Percentiles rank a stretch among this genome's conserved stretches.
phyloP scores from a whole-genome alignment of 1,140 invertebrate genomes.

The Metaphire vulgaris region DNA sequence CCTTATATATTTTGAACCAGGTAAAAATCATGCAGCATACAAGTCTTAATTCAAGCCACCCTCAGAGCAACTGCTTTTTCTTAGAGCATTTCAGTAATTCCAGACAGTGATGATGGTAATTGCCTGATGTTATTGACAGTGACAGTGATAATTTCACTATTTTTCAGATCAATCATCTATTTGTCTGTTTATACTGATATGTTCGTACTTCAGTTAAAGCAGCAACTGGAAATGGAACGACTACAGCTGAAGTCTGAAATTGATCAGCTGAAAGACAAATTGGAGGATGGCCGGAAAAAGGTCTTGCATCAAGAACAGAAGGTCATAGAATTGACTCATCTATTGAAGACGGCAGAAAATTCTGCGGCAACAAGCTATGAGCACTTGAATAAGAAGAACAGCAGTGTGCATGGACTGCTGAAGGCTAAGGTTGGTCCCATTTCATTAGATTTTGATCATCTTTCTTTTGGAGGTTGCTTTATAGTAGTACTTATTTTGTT shows the following conservation, averaged over 20 bases:
- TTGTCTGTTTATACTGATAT: too few relatives aligned
- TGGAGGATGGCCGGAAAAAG: neutral
- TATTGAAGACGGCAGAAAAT: neutral
- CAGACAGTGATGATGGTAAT: too few relatives aligned
- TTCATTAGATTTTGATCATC: too few relatives aligned
- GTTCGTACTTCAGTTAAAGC: neutral
- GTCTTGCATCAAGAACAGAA: neutral
- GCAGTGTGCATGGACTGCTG: neutral
- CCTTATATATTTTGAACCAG: too few relatives aligned
- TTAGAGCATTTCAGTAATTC: too few relatives aligned
- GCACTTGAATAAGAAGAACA: neutral
- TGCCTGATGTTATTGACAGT: neutral
- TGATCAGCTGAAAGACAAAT: neutral
- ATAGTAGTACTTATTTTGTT: too few relatives aligned
- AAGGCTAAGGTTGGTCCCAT: neutral
- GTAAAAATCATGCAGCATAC: too few relatives aligned
- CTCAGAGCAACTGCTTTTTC: too few relatives aligned
- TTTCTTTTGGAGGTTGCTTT: too few relatives aligned
- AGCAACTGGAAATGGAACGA: neutral
- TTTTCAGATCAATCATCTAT: neutral
- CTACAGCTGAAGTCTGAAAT: neutral
- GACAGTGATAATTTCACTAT: neutral
- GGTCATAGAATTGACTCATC: neutral
- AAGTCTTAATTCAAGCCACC: too few relatives aligned
- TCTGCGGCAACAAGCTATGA: neutral